Evolutionary conservation across 2,797 vertebrate species (phyloP).

Genomic region (Helicolenus hilgendorfi): DNA sequence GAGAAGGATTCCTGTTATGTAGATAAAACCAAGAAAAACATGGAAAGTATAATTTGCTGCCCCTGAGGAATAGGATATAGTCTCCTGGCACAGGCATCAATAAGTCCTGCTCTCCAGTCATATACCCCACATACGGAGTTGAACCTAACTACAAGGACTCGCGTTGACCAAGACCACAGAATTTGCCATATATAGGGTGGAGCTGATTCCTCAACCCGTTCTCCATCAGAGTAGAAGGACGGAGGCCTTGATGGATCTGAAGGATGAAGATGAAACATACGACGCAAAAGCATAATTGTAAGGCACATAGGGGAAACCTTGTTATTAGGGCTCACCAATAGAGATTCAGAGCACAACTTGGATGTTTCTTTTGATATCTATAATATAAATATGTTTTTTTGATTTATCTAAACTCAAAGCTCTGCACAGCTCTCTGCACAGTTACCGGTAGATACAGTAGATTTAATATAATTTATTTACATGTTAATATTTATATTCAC

Average conservation of each 20-base stretch:
- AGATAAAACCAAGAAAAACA: conserved; percentile 4
- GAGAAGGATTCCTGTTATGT: background rate
- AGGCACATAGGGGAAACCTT: conserved; percentile 54
- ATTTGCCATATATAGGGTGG: conserved; percentile 51
- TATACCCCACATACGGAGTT: conserved; percentile 10
- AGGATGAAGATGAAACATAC: conserved; percentile 60
- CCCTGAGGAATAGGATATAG: background rate
- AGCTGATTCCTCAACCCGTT: conserved; percentile 56
- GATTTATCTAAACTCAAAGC: background rate
- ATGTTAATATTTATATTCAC: background rate
- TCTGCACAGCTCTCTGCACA: background rate
- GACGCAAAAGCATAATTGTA: conserved; percentile 59
- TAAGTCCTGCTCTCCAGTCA: background rate
- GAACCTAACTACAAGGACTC: conserved; percentile 64
- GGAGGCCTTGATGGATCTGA: conserved; percentile 46
- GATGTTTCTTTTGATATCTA: conserved; percentile 48
- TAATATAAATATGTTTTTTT: conserved; percentile 4
- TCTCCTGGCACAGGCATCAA: conserved; percentile 1
- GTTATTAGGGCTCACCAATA: conserved; percentile 68
- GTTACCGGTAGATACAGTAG: background rate
- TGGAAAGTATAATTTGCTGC: background rate
- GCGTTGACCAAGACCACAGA: conserved; percentile 57
- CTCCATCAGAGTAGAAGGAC: conserved; percentile 11
- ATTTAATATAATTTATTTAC: background rate
- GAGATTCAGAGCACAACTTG: background rate